Percentiles rank a stretch among this genome's conserved stretches.
phyloP scores from a whole-genome alignment of 1,140 invertebrate genomes.

The Physella acuta region DNA sequence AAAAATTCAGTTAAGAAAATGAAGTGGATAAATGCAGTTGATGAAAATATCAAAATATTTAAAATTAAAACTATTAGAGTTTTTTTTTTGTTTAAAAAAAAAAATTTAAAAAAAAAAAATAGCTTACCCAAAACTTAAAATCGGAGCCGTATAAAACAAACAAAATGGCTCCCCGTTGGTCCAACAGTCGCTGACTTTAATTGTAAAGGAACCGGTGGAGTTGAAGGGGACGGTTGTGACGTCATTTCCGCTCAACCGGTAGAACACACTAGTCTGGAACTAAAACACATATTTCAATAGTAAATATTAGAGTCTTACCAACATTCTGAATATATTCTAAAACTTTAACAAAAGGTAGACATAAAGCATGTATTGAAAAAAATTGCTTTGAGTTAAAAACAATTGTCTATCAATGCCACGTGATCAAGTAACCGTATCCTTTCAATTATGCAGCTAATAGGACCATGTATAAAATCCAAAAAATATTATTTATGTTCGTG shows the following conservation, averaged over 20 bases:
- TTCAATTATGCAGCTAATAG: no score
- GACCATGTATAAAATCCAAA: no score
- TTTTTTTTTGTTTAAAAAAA: background rate
- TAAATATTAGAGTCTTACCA: no score
- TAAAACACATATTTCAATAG: no score
- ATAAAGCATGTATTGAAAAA: no score
- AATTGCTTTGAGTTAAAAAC: no score
- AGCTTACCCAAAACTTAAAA: constrained; percentile 10
- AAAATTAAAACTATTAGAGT: background rate
- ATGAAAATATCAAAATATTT: background rate
- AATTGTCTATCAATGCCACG: no score
- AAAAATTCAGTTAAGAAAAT: background rate
- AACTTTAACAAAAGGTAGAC: no score
- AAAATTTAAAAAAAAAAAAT: background rate
- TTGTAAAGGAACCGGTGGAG: background rate
- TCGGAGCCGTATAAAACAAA: constrained; percentile 12
- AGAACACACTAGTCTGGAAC: background rate
- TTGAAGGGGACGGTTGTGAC: constrained; percentile 7
- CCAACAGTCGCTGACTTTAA: background rate
- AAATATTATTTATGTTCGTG: no score
- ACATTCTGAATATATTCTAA: no score
- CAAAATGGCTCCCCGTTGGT: constrained; percentile 16
- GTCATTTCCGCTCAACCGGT: background rate
- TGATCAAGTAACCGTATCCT: no score
- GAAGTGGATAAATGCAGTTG: background rate